Conservation (phyloP, 2,888 invertebrate genomes). For the Lepidocyrtinus sp. region DNA sequence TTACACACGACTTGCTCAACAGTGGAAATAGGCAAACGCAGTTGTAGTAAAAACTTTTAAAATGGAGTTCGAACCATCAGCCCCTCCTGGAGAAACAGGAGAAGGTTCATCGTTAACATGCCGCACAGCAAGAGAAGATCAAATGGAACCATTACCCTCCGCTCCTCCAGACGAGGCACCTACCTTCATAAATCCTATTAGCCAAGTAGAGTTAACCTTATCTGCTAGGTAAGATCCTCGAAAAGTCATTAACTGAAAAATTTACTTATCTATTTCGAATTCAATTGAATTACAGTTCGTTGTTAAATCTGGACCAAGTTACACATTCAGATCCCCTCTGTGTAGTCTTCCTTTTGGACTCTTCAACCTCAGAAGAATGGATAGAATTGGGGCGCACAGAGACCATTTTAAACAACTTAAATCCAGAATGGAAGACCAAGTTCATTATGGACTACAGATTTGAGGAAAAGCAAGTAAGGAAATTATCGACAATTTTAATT, state of each 20-base stretch:
- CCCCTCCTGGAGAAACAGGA: constrained; percentile 14
- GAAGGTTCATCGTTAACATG: neutral
- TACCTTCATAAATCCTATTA: constrained; percentile 29
- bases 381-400: constrained; percentile 73
- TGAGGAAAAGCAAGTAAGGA: constrained; percentile 76
- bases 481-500: too few species aligned
- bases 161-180: constrained; percentile 18
- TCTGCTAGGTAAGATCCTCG: constrained; percentile 41
- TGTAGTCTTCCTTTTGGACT: constrained; percentile 72
- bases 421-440: constrained; percentile 75
- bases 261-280: too few species aligned
- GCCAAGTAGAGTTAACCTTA: constrained; percentile 43
- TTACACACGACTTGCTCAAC: too few species aligned
- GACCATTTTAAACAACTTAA: constrained; percentile 73
- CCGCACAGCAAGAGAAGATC: too few species aligned
- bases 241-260: too few species aligned
- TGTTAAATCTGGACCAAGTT: constrained; percentile 74
- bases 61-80: constrained; percentile 29
- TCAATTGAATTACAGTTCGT: constrained; percentile 71
- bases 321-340: constrained; percentile 76
- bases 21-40: too few species aligned
- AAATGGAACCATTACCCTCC: constrained; percentile 15
- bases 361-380: constrained; percentile 71
- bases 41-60: too few species aligned
- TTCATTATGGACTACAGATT: constrained; percentile 75